phyloP scores from a whole-genome alignment of 2,797 vertebrate species.

The Acanthornis magna region DNA sequence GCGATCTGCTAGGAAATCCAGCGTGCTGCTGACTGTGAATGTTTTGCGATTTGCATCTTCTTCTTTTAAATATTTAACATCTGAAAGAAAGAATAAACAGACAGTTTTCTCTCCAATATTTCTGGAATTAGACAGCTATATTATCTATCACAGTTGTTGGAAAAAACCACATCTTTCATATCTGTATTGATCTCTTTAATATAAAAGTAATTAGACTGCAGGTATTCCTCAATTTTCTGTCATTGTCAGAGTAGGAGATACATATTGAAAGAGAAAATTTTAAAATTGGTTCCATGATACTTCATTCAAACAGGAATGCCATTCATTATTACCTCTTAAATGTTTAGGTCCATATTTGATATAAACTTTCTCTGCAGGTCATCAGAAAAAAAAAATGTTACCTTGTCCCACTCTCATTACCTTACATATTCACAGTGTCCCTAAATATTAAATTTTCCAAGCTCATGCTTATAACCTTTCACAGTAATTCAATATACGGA shows the following conservation, averaged over 20 bases:
- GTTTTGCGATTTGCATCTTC: conserved; percentile 90
- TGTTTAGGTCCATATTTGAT: not conserved
- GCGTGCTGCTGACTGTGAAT: conserved; percentile 88
- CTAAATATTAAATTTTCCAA: not conserved
- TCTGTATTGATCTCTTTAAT: not conserved
- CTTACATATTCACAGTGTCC: not conserved
- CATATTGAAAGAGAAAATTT: not conserved
- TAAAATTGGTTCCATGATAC: not conserved
- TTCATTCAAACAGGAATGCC: not conserved
- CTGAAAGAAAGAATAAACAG: conserved; percentile 66
- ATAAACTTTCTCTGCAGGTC: not conserved
- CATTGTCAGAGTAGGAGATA: not conserved
- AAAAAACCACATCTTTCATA: not conserved
- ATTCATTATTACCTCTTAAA: not conserved
- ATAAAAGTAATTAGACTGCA: conserved; percentile 1
- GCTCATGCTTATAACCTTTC: not conserved
- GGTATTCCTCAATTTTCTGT: not conserved
- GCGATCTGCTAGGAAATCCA: conserved; percentile 90
- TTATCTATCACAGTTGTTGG: not conserved
- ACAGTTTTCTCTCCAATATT: not conserved
- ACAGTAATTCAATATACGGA: not conserved
- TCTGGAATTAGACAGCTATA: not conserved
- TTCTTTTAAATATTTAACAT: conserved; percentile 85
- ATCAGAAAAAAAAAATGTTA: not conserved
- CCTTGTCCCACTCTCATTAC: not conserved